Base-by-base conservation (phyloP, 2,888 invertebrate species). In the Scrobipalpa costella region DNA sequence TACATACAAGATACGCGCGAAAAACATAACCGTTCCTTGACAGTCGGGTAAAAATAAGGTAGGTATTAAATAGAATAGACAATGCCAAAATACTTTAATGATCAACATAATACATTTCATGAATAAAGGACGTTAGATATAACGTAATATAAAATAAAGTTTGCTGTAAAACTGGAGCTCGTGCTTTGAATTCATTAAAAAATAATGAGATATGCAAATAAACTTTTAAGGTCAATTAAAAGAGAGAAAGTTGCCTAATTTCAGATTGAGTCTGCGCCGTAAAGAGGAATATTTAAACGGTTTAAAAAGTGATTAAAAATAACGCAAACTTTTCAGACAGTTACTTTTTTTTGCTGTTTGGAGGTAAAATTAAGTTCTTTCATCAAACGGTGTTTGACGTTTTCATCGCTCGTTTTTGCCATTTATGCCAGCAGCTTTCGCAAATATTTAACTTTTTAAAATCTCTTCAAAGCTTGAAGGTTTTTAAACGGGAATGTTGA, bases 321-420 rank as follows among this genome's bases (percentile, higher is more conserved):
- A 17, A 55, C 34, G 15, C 55, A 34, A 55, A 55, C 60, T 63
- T 33, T 61, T 55, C 33, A 34, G 44, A 34, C 21, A 49, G 19
- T 5, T 50, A 55, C 44, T 27, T 55, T 33, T 15, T 55, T 61
- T 63, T 9, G 38, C 44, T 36, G 27, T 11, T 50, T 27, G 21
- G 15, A 36, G 59, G 55, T 11, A 33, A 55, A 60, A 58, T 63
- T 55, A 63, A 55, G 60, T 44, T 17, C 19, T 60, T 63, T 36
- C 44, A 55, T 61, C 34, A 55, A 55, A 60, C 60, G 34, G 34
- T 17, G 33, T 52, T 63, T 60, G 17, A 34, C 11, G 57, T 63
- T 63, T 63, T 55, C 38, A 27, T 38, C 47, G 63, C 11, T 44
- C 36, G 8, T 40, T 40, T n/a, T n/a, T n/a, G n/a, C n/a, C n/a